A percentile compares a stretch with the other conserved stretches of the same genome.
Evolutionary conservation across 2,113 vertebrate species (phyloP).

Genomic region (Pterocles burchelli): DNA sequence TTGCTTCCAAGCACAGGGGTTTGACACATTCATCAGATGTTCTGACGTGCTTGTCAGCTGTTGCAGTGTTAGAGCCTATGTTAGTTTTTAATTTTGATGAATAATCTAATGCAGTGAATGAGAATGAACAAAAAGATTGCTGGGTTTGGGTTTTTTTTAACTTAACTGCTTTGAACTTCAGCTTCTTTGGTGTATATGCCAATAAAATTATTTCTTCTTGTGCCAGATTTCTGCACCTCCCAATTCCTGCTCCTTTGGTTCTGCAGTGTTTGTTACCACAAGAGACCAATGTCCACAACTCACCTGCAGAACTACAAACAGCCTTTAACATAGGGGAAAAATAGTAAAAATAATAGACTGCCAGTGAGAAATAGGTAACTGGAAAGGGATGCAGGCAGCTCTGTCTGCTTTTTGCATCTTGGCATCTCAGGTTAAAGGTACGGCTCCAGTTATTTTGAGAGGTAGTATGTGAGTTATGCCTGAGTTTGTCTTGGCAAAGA

Average conservation of each 20-base stretch:
- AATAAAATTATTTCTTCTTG: slow-evolving; percentile 53
- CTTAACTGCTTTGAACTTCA: slow-evolving; percentile 24
- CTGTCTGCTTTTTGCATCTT: neutral
- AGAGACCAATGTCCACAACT: neutral
- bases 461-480: neutral
- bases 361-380: neutral
- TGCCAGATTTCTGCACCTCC: neutral
- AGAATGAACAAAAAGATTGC: neutral
- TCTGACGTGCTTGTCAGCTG: neutral
- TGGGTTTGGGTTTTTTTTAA: neutral
- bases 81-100: neutral
- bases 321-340: neutral
- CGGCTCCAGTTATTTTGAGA: neutral
- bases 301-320: neutral
- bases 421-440: neutral
- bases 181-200: slow-evolving; percentile 35
- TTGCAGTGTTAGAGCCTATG: neutral
- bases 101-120: neutral
- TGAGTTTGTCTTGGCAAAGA: neutral
- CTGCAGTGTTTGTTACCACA: neutral
- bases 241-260: neutral
- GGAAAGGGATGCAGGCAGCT: neutral
- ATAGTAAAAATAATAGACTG: neutral
- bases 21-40: neutral
- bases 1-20: neutral